Conservation (phyloP, 2,113 vertebrate species). For the Baryphthengus martii region DNA sequence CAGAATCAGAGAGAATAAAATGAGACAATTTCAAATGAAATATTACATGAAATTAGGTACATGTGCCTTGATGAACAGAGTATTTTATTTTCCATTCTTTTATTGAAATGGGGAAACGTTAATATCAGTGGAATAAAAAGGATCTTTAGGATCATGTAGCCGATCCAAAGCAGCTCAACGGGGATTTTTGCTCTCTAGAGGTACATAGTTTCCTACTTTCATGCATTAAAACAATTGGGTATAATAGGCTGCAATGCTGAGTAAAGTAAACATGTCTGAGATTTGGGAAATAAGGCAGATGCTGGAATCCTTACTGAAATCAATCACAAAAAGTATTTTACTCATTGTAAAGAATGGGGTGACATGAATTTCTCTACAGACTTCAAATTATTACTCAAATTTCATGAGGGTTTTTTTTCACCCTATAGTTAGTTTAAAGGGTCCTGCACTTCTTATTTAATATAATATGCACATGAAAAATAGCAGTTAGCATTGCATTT, state of each 20-base stretch:
- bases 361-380: not conserved
- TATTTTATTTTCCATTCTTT: slow-evolving; percentile 49
- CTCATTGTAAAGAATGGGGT: not conserved
- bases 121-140: slow-evolving; percentile 37
- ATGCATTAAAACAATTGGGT: not conserved
- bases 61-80: slow-evolving; percentile 39
- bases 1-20: slow-evolving; percentile 50
- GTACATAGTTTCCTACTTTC: not conserved
- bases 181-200: slow-evolving; percentile 22
- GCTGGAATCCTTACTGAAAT: not conserved
- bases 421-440: not conserved
- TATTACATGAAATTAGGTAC: slow-evolving; percentile 34
- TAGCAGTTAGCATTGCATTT: slow-evolving; percentile 13
- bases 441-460: slow-evolving; percentile 4
- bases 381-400: not conserved
- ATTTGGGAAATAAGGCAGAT: not conserved
- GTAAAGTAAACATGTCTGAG: slow-evolving; percentile 15
- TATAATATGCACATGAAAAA: slow-evolving; percentile 35
- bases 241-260: not conserved
- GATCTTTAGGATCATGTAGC: not conserved
- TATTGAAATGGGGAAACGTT: slow-evolving; percentile 7
- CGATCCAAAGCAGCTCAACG: slow-evolving; percentile 15
- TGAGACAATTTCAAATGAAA: slow-evolving; percentile 46
- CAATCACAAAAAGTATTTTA: not conserved
- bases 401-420: not conserved